Evolutionary conservation across 2,888 invertebrate genomes (phyloP), one percentile per base, ranked within the genome.

Genomic region (Xanthorhoe designata): DNA sequence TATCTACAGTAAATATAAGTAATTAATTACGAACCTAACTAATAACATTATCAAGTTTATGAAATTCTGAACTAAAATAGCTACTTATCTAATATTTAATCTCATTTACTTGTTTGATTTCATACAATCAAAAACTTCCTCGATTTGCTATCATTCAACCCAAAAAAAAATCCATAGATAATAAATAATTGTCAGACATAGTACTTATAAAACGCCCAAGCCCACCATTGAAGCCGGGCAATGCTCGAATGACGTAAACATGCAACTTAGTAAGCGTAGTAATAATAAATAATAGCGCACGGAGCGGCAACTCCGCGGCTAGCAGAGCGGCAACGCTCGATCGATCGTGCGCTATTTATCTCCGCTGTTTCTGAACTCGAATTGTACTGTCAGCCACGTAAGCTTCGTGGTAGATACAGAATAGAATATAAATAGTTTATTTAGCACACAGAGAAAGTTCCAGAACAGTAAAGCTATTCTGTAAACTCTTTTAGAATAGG

Each of bases 281-380:
- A 76, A 77, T 79, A 78, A 83, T 82, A 84, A 84, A 81, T 83
- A 85, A 85, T 84, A 71, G 75, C 72, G 76, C 71, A 74, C 80
- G 74, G 78, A 77, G 66, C 75, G 85, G 83, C 85, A 85, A 83
- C 85, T 72, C 56, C 75, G 61, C 68, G 70, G 69, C 79, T 76
- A 69, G 71, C 80, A 74, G 81, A 77, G 73, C 73, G 90, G 86
- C 88, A 89, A 87, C 88, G 75, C 80, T 71, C 76, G 78, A 80
- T 79, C 83, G 86, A 86, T 85, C 75, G 75, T 72, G 75, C 77
- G 64, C 73, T 79, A 68, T 13, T 79, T 80, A 78, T 78, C 78
- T 74, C 63, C 35, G 42, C 29, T 45, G 67, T 55, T 59, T 67
- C 63, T 67, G 67, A 67, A 67, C 67, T 67, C 38, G 9, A 35